Evolutionary conservation across 64 coral and sea anemone genomes (phyloP).

Genomic region (Dendronephthya gigantea): DNA sequence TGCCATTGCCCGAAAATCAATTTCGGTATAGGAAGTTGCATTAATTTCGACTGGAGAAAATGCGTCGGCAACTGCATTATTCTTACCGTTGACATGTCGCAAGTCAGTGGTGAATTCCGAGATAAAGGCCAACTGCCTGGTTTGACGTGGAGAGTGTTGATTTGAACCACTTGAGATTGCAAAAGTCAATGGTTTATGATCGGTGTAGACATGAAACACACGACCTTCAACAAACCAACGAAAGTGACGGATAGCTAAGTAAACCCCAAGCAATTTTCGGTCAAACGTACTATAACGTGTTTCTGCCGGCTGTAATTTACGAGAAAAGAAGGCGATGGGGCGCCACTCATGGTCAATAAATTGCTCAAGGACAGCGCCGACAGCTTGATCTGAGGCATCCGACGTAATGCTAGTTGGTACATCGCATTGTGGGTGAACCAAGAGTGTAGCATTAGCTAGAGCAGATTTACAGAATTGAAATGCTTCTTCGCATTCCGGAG

Average conservation of each 20-base stretch:
- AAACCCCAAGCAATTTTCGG: background rate
- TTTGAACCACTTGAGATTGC: constrained; percentile 18
- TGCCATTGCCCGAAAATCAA: background rate
- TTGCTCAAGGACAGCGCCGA: constrained; percentile 17
- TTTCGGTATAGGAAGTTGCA: background rate
- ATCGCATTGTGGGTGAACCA: background rate
- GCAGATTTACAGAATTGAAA: constrained; percentile 9
- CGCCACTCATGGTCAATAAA: constrained; percentile 5
- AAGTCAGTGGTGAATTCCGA: constrained; percentile 42
- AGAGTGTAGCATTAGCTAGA: background rate
- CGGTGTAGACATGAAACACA: background rate
- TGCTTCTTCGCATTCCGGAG: background rate
- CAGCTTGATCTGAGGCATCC: background rate
- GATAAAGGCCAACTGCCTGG: constrained; percentile 20
- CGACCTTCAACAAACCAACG: constrained; percentile 7
- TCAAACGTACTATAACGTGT: constrained; percentile 16
- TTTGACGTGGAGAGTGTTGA: constrained; percentile 26
- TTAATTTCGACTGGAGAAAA: background rate
- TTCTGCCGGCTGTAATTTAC: constrained; percentile 3
- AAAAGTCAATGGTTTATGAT: constrained; percentile 36
- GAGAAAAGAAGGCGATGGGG: constrained; percentile 19
- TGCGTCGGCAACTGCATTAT: constrained; percentile 24
- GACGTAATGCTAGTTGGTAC: constrained; percentile 16
- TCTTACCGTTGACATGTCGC: constrained; percentile 14
- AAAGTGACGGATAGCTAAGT: background rate